Base-by-base conservation (phyloP, 2,888 invertebrate genomes). In the Ptycholaimellus sp. region DNA sequence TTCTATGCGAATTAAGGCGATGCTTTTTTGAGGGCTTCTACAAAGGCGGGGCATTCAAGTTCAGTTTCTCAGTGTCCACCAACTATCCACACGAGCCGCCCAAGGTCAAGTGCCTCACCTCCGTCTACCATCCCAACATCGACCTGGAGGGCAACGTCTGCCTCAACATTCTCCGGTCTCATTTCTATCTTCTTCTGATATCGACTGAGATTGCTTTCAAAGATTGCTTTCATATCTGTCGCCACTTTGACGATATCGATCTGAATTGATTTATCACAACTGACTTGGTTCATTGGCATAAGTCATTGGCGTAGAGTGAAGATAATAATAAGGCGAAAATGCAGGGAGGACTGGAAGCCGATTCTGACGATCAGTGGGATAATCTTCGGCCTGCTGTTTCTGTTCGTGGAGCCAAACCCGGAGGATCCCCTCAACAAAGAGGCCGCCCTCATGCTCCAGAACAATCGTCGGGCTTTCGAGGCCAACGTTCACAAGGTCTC, bases 351-450 rank as follows among this genome's bases (percentile, higher is more conserved):
- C 66, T 93, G 90, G 90, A 93, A 93, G 64, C 90, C 90, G 41
- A 90, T 90, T 44, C 70, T 93, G 49, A 90, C 87, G 41, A 81
- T 93, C 52, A 90, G 83, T 64, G 83, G 87, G 46, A 81, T 93
- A 63, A 81, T 93, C 39, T 90, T 90, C 64, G 90, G 90, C 47
- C 70, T 93, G 54, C 87, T 87, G 62, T 90, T 85, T 70, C 72
- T 90, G 57, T 90, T 90, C 62, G 65, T 87, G 72, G 93, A 93
- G 66, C 93, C 90, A 33, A 93, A 93, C 65, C 85, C 90, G 2
- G 90, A 93, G 64, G 93, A 93, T 67, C 93, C 90, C 9, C 62
- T 93, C 49, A 93, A 93, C 63, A 90, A 90, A 65, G 90, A 93
- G 64, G 90, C 90, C 13, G 90, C 93, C 3, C 87, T 90, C 60